Conservation (phyloP, 1,140 invertebrate genomes). For the Drosophila subobscura region DNA sequence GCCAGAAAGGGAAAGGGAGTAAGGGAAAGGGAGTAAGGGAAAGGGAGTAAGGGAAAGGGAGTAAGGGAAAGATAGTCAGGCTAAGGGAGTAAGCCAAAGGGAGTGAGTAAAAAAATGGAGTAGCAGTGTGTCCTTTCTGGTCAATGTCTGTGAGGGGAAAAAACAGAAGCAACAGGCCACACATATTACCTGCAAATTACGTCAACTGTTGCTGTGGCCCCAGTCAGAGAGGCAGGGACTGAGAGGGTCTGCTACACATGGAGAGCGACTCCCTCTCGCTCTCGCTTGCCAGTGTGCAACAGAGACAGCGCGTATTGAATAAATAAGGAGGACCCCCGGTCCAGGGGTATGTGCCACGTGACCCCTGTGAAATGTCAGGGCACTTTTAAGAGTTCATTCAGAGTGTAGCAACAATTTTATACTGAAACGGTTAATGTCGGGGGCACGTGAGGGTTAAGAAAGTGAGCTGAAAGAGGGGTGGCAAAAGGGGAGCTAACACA, state of each 20-base stretch:
- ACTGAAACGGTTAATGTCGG: slow-evolving; percentile 15
- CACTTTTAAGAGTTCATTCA: slow-evolving; percentile 75
- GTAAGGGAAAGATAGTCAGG: no score
- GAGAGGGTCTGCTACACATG: neutral
- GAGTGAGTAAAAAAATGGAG: slow-evolving; percentile 10
- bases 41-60: no score
- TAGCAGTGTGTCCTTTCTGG: slow-evolving; percentile 17
- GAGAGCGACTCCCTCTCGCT: no score
- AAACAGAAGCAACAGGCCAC: slow-evolving; percentile 46
- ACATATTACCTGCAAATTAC: slow-evolving; percentile 78
- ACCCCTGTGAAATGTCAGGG: slow-evolving; percentile 69
- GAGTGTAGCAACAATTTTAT: slow-evolving; percentile 43
- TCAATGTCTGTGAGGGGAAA: slow-evolving; percentile 32
- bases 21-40: slow-evolving; percentile 6
- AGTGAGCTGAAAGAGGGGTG: neutral
- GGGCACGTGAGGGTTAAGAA: neutral
- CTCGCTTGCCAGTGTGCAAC: no score
- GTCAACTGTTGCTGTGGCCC: slow-evolving; percentile 58
- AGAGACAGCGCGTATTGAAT: slow-evolving; percentile 12
- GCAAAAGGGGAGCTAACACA: slow-evolving; percentile 1
- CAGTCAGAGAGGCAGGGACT: neutral
- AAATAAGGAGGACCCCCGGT: slow-evolving; percentile 14
- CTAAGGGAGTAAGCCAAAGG: neutral
- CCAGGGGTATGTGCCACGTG: slow-evolving; percentile 38
- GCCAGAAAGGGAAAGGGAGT: no score